phyloP scores from a whole-genome alignment of 2,888 invertebrate species.

The Stegophylla sp. region DNA sequence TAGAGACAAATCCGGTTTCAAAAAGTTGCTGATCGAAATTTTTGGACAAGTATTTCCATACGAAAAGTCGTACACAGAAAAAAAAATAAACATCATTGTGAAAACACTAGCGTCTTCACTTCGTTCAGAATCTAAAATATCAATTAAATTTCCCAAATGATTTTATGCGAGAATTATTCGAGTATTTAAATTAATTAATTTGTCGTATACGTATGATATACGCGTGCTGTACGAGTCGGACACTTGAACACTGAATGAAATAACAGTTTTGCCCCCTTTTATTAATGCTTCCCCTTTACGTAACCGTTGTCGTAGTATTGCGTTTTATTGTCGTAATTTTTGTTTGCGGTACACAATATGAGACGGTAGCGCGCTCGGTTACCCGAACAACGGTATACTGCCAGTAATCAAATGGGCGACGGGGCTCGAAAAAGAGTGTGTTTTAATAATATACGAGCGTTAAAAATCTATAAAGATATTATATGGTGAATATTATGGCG shows the following conservation, averaged over 20 bases:
- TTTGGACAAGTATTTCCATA: too few relatives aligned
- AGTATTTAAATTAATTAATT: slow-evolving; percentile 16
- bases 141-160: neutral
- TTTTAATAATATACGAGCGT: neutral
- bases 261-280: neutral
- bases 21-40: too few relatives aligned
- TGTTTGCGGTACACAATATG: neutral
- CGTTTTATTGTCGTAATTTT: slow-evolving; percentile 40
- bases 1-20: too few relatives aligned
- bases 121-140: too few relatives aligned
- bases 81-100: too few relatives aligned
- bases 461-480: slow-evolving; percentile 1
- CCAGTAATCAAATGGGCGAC: slow-evolving; percentile 10
- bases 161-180: neutral
- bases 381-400: neutral
- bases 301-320: slow-evolving; percentile 1
- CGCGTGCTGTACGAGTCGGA: neutral
- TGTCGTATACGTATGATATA: too few relatives aligned
- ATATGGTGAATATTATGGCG: neutral
- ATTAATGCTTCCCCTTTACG: slow-evolving; percentile 3
- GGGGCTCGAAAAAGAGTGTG: too few relatives aligned
- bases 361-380: slow-evolving; percentile 15
- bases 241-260: neutral
- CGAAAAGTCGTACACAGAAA: too few relatives aligned
- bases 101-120: too few relatives aligned